phyloP scores from a whole-genome alignment of 2,797 vertebrate species.

The Poeciliopsis turneri region DNA sequence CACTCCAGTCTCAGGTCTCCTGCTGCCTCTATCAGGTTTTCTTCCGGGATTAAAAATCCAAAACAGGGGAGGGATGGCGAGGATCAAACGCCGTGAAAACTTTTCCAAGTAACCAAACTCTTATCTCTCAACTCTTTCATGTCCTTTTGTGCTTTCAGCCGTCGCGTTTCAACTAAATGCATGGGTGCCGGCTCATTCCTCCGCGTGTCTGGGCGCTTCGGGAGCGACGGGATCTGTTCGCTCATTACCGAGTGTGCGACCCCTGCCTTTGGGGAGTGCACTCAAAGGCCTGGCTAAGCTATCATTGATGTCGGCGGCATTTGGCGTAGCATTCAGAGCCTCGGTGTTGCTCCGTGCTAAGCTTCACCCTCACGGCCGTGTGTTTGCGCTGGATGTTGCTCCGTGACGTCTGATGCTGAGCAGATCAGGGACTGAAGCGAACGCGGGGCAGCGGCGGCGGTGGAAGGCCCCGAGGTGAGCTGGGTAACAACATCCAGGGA shows the following conservation, averaged over 20 bases:
- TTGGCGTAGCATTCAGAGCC: slow-evolving; percentile 51
- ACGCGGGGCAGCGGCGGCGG: slow-evolving; percentile 27
- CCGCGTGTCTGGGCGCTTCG: slow-evolving; percentile 7
- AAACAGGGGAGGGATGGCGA: background rate
- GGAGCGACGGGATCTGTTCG: slow-evolving; percentile 41
- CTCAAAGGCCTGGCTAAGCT: slow-evolving; percentile 68
- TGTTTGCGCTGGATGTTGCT: slow-evolving; percentile 75
- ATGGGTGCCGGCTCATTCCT: slow-evolving; percentile 36
- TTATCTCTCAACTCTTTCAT: slow-evolving; percentile 16
- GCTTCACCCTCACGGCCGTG: slow-evolving; percentile 53
- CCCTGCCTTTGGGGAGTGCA: slow-evolving; percentile 61
- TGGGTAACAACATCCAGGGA: slow-evolving; percentile 60
- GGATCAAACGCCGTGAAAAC: background rate
- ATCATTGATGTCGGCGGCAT: slow-evolving; percentile 63
- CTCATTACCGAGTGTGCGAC: slow-evolving; percentile 66
- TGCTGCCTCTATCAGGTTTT: background rate
- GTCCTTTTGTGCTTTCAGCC: slow-evolving; percentile 28
- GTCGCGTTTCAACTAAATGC: slow-evolving; percentile 23
- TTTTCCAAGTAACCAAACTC: background rate
- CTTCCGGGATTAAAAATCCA: background rate
- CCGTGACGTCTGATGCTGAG: slow-evolving; percentile 54
- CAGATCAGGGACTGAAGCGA: slow-evolving; percentile 59
- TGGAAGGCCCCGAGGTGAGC: slow-evolving; percentile 54
- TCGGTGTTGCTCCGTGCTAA: slow-evolving; percentile 42
- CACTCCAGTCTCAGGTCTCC: background rate